phyloP scores from a whole-genome alignment of 2,888 invertebrate species.

The Lamellibrachia columna region DNA sequence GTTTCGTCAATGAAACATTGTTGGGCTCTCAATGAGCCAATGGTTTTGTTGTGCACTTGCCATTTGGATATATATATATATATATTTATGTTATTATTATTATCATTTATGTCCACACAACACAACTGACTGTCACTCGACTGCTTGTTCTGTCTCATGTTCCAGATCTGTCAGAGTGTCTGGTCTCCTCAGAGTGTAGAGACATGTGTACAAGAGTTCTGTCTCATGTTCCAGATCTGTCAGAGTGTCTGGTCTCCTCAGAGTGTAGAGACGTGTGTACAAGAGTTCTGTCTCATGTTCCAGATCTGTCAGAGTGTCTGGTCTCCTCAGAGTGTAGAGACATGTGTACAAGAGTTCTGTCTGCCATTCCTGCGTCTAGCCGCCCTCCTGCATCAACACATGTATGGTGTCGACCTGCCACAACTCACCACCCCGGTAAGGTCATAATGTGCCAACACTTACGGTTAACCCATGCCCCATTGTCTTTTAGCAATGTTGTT shows the following conservation, averaged over 20 bases:
- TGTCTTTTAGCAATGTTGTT: no score
- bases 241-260: slow-evolving; percentile 62
- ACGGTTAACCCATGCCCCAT: not conserved
- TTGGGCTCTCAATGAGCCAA: not conserved
- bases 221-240: slow-evolving; percentile 49
- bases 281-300: slow-evolving; percentile 58
- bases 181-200: slow-evolving; percentile 51
- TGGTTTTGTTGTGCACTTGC: no score
- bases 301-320: slow-evolving; percentile 64
- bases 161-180: slow-evolving; percentile 61
- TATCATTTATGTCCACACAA: no score
- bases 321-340: slow-evolving; percentile 65
- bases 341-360: slow-evolving; percentile 79
- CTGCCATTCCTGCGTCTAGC: slow-evolving; percentile 87
- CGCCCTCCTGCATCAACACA: slow-evolving; percentile 82
- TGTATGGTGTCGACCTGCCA: slow-evolving; percentile 61
- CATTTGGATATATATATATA: no score
- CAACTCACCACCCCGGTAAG: not conserved
- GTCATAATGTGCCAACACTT: no score
- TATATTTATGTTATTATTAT: not conserved
- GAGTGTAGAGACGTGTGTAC: no score
- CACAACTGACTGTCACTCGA: no score
- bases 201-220: no score
- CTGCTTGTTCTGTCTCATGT: no score
- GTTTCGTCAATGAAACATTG: not conserved